phyloP scores from a whole-genome alignment of 2,888 invertebrate species.

The Pedicia rivosa region DNA sequence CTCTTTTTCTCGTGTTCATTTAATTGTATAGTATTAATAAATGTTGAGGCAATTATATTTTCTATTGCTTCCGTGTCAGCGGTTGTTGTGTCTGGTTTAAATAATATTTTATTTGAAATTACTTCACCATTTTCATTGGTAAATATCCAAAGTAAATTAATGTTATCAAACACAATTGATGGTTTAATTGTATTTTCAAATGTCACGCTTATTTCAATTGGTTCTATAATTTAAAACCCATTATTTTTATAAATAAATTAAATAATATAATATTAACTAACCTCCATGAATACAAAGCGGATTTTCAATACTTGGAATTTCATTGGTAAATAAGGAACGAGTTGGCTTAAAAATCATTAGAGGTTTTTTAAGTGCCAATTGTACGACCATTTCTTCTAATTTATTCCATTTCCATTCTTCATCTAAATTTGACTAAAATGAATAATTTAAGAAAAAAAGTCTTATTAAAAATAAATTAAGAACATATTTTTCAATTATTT shows the following conservation, averaged over 20 bases:
- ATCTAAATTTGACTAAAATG: constrained; percentile 22
- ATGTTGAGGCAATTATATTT: constrained; percentile 20
- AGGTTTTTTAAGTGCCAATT: constrained; percentile 47
- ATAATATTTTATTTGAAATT: constrained; percentile 29
- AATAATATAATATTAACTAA: constrained; percentile 19
- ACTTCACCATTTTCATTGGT: constrained; percentile 28
- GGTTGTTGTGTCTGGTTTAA: constrained; percentile 13
- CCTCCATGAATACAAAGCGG: constrained; percentile 60
- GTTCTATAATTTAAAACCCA: constrained; percentile 39
- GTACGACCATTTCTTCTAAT: constrained; percentile 61
- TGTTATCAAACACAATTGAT: constrained; percentile 28
- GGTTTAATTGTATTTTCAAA: constrained; percentile 40
- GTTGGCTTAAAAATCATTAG: constrained; percentile 68
- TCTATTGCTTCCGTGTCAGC: constrained; percentile 8
- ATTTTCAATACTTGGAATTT: constrained; percentile 43
- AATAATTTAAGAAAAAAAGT: too few relatives aligned
- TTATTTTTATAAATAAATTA: background rate
- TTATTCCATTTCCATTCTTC: constrained; percentile 46
- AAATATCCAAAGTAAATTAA: constrained; percentile 27
- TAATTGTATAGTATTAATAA: constrained; percentile 20
- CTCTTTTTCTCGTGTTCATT: constrained; percentile 35
- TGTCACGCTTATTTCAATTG: constrained; percentile 50
- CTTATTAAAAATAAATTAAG: background rate
- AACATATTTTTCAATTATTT: background rate
- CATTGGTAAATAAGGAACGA: constrained; percentile 51